These are phyloP conservation scores for Polydrusus tereticollis DNA, from an alignment of 2,888 invertebrate genomes.

Conservation along the genomic window DNA sequence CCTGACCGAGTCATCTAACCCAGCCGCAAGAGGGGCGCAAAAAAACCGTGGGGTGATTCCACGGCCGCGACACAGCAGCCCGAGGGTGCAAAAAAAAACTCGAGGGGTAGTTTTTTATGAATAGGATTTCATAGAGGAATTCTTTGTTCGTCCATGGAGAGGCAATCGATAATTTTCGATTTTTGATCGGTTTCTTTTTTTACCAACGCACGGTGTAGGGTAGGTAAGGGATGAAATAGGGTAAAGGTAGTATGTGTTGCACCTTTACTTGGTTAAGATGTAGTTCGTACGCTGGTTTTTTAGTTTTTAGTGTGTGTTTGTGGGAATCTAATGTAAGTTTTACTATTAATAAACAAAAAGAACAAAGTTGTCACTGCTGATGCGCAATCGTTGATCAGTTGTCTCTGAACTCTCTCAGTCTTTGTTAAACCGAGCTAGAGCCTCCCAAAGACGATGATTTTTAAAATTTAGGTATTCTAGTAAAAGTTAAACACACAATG, in stretches of 20 bases:
- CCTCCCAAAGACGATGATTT: too few species aligned
- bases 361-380: too few species aligned
- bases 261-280: slow-evolving; percentile 36
- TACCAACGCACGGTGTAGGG: slow-evolving; percentile 20
- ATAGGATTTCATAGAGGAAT: slow-evolving; percentile 45
- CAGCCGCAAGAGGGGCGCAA: slow-evolving; percentile 46
- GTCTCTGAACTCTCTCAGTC: too few species aligned
- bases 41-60: slow-evolving; percentile 49
- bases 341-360: too few species aligned
- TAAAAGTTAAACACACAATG: too few species aligned
- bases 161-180: slow-evolving; percentile 50
- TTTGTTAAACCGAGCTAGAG: too few species aligned
- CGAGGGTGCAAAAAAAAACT: slow-evolving; percentile 50
- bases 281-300: not conserved
- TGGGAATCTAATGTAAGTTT: too few species aligned
- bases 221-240: slow-evolving; percentile 45
- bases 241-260: slow-evolving; percentile 42
- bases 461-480: too few species aligned
- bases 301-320: not conserved
- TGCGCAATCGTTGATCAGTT: too few species aligned
- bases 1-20: slow-evolving; percentile 43
- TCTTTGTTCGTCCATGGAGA: slow-evolving; percentile 28
- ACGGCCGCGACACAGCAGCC: slow-evolving; percentile 41
- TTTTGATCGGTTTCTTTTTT: slow-evolving; percentile 42
- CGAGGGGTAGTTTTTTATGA: slow-evolving; percentile 49